A percentile compares a stretch with the other conserved stretches of the same genome.
Conservation (phyloP, 1,140 invertebrate genomes). For the Drosophila chauvacae region DNA sequence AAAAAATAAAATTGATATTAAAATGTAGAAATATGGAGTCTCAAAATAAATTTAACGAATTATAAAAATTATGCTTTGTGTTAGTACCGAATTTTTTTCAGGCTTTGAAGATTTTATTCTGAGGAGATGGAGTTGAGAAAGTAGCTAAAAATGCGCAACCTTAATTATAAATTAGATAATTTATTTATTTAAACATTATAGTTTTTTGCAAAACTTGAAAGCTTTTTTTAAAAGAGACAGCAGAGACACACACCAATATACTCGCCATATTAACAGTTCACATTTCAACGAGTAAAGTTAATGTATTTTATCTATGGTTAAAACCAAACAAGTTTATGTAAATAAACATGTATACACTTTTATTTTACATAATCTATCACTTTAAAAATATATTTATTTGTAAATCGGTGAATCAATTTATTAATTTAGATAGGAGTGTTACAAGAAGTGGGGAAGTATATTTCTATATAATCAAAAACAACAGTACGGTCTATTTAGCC, state of each 20-base stretch:
- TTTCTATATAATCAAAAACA: background rate
- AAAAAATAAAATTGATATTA: too few relatives aligned
- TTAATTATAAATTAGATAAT: too few relatives aligned
- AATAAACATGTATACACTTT: background rate
- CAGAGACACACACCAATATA: slow-evolving; percentile 3
- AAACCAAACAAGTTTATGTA: background rate
- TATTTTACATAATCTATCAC: background rate
- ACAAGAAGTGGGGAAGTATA: background rate
- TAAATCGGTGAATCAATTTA: background rate
- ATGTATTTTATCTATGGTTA: background rate
- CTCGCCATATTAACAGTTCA: background rate
- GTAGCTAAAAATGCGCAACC: too few relatives aligned
- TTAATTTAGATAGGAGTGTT: background rate
- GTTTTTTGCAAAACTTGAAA: background rate
- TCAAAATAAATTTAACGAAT: too few relatives aligned
- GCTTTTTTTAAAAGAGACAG: background rate
- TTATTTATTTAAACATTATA: too few relatives aligned
- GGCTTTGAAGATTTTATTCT: too few relatives aligned
- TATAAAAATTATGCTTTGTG: too few relatives aligned
- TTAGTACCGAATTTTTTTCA: too few relatives aligned
- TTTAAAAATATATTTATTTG: background rate
- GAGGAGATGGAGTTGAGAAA: too few relatives aligned
- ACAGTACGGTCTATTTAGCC: too few relatives aligned
- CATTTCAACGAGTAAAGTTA: background rate
- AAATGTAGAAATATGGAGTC: too few relatives aligned